These are phyloP conservation scores for Syngnathus rostellatus DNA, from an alignment of 2,797 vertebrate species.

Conservation along the genomic window DNA sequence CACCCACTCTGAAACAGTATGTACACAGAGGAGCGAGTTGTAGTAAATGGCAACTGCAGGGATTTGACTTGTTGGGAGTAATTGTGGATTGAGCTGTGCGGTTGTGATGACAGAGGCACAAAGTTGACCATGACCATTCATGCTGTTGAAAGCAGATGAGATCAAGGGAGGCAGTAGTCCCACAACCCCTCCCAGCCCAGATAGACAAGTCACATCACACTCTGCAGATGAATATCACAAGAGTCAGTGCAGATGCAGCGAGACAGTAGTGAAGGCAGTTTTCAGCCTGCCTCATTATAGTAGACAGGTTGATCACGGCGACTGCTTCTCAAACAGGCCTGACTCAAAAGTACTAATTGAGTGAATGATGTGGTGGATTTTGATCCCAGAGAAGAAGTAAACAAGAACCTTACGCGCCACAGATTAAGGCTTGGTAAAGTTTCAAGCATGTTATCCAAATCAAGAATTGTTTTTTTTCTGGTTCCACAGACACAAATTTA, in stretches of 20 bases:
- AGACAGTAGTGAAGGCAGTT: conserved; percentile 59
- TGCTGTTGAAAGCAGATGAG: conserved; percentile 60
- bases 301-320: conserved; percentile 54
- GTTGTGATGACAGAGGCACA: conserved; percentile 53
- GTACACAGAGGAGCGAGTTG: conserved; percentile 13
- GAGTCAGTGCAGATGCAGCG: conserved; percentile 58
- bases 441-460: not conserved
- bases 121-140: conserved; percentile 52
- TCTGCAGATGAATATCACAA: conserved; percentile 61
- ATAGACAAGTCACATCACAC: conserved; percentile 62
- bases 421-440: not conserved
- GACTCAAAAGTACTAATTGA: conserved; percentile 40
- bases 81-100: conserved; percentile 40
- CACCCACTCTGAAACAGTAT: conserved; percentile 3
- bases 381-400: not conserved
- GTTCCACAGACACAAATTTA: not conserved
- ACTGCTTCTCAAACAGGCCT: conserved; percentile 46
- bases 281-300: conserved; percentile 57
- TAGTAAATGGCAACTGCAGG: conserved; percentile 16
- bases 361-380: conserved; percentile 27
- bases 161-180: conserved; percentile 56
- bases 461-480: not conserved
- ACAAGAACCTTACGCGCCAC: not conserved
- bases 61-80: conserved; percentile 18
- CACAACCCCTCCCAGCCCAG: conserved; percentile 52